Evolutionary conservation across 2,888 invertebrate species (phyloP), one percentile per base, ranked within the genome.

Genomic region (Norana najaformis): DNA sequence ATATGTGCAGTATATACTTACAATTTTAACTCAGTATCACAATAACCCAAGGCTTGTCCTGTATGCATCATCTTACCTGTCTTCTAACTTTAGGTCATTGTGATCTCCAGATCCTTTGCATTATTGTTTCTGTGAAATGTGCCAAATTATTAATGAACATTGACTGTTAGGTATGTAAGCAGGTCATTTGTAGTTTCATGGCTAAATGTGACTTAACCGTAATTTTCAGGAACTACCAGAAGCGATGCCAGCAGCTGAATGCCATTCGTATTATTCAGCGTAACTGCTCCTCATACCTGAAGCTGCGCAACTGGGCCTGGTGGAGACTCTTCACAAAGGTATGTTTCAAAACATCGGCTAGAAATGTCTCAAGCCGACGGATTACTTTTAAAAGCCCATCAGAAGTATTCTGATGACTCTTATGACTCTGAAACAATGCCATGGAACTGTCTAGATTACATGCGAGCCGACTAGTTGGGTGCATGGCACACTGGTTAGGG

Each of bases 241-340:
- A 98, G 95, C 96, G 99, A 89, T 96, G 99, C 92, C 99, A 99
- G 95, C 99, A 99, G 95, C 96, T 99, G 91, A 99, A 99, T 95
- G 99, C 99, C 4, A 99, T 99, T 93, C 96, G 99, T 91, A 98
- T 99, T 92, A 98, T 99, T 93, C 99, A 99, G 95, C 96, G 99
- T 93, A 99, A 99, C 95, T 99, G 99, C 95, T 97, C 99, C 18
- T 99, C 99, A 0, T 99, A 99, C 95, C 96, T 99, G 92, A 99
- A 99, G 95, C 96, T 99, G 83, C 96, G 99, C 92, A 99, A 99
- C 95, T 99, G 99, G 99, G 98, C 99, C 93, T 99, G 99, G 99
- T 99, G 99, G 99, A 96, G 99, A 93, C 96, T 99, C 92, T 99
- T 99, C 95, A 99, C 99, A 47, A 99, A 99, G 96, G 96, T 96